These are phyloP conservation scores for Oophaga pumilio DNA, from an alignment of 2,113 vertebrate genomes.

Conservation along the genomic window DNA sequence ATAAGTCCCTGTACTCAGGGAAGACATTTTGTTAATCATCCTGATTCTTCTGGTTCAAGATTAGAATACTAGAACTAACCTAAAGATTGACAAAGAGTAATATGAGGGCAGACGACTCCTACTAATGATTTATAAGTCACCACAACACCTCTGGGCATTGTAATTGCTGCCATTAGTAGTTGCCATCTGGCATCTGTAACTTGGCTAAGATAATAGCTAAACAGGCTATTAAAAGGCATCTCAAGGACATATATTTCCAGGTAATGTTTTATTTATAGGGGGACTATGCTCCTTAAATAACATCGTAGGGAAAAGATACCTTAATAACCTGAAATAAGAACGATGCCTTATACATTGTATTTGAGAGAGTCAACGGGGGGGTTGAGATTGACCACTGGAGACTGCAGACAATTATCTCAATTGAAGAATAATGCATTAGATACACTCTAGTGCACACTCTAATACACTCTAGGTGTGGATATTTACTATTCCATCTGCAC, in stretches of 20 bases:
- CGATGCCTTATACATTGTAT: neutral
- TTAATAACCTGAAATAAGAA: neutral
- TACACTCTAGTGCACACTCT: neutral
- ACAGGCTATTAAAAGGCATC: neutral
- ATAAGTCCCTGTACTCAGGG: neutral
- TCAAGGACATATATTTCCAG: neutral
- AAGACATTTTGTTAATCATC: neutral
- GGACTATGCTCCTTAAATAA: neutral
- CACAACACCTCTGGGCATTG: neutral
- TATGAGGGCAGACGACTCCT: neutral
- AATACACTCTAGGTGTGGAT: neutral
- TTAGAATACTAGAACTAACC: neutral
- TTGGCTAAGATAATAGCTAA: neutral
- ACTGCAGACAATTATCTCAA: neutral
- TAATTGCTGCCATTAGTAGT: slow-evolving; percentile 2
- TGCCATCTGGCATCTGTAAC: neutral
- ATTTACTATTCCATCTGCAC: neutral
- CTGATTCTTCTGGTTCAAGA: neutral
- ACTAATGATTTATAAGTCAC: neutral
- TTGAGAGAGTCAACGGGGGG: neutral
- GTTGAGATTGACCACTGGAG: neutral
- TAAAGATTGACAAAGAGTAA: neutral
- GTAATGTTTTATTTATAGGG: neutral
- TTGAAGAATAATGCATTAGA: neutral
- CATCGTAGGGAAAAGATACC: neutral